Conservation (phyloP, 1,140 invertebrate genomes). For the Hyles euphorbiae region DNA sequence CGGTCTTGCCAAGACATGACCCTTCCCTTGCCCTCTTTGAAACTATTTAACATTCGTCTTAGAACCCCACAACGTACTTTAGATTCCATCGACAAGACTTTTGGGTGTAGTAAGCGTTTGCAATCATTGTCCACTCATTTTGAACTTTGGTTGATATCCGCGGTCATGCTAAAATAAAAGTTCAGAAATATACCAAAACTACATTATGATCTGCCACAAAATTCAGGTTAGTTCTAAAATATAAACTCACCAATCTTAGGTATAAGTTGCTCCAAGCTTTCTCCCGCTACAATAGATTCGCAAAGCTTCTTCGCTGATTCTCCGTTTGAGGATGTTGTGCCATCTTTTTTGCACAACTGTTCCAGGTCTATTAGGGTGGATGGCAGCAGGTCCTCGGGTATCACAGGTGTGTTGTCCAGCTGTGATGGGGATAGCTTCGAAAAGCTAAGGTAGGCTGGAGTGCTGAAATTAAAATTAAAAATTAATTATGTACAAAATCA, state of each 20-base stretch:
- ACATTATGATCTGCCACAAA: background rate
- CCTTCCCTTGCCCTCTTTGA: no score
- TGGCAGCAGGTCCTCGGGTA: conserved; percentile 53
- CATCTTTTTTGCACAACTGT: conserved; percentile 27
- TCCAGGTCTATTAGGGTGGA: conserved; percentile 39
- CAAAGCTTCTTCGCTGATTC: conserved; percentile 35
- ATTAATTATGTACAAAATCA: no score
- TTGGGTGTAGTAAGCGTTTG: no score
- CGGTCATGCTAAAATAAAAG: no score
- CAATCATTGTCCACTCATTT: no score
- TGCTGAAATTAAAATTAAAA: conserved; percentile 29
- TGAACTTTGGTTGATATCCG: no score
- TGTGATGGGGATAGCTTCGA: conserved; percentile 20
- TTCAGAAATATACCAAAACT: no score
- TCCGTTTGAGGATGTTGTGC: conserved; percentile 10
- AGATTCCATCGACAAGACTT: no score
- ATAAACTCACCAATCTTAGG: conserved; percentile 51
- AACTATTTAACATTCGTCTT: no score
- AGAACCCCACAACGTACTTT: no score
- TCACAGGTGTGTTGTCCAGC: conserved; percentile 34
- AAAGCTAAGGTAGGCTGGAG: conserved; percentile 52
- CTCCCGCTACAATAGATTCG: conserved; percentile 45
- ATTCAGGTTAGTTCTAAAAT: background rate
- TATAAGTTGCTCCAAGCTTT: conserved; percentile 44
- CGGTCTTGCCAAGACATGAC: no score